phyloP scores from a whole-genome alignment of 2,113 vertebrate species.

The Catharus minimus region DNA sequence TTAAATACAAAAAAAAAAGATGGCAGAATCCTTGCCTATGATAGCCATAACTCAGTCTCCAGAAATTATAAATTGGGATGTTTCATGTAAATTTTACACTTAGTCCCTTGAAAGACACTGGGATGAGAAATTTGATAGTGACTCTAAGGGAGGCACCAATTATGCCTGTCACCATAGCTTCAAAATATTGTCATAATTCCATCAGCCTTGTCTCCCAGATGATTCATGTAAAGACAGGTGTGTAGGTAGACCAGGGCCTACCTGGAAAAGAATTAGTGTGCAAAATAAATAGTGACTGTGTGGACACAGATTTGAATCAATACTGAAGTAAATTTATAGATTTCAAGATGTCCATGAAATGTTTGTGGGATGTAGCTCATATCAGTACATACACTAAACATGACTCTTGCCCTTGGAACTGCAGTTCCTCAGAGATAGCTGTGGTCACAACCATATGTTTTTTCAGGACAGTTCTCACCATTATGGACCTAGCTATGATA shows the following conservation, averaged over 20 bases:
- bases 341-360: background rate
- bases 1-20: background rate
- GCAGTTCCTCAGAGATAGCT: background rate
- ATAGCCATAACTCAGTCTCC: background rate
- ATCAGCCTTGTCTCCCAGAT: background rate
- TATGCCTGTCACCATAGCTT: background rate
- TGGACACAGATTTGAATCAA: background rate
- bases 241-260: background rate
- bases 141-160: background rate
- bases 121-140: background rate
- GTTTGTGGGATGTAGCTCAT: background rate
- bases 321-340: background rate
- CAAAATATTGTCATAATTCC: background rate
- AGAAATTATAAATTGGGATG: background rate
- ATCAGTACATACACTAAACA: background rate
- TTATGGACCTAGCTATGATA: background rate
- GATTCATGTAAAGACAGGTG: background rate
- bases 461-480: background rate
- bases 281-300: background rate
- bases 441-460: background rate
- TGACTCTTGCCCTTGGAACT: accelerated
- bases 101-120: background rate
- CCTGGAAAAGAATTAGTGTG: background rate
- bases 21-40: background rate
- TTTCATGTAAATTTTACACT: background rate